Conservation (phyloP, 2,797 vertebrate species). For the Neostethus bicornis region DNA sequence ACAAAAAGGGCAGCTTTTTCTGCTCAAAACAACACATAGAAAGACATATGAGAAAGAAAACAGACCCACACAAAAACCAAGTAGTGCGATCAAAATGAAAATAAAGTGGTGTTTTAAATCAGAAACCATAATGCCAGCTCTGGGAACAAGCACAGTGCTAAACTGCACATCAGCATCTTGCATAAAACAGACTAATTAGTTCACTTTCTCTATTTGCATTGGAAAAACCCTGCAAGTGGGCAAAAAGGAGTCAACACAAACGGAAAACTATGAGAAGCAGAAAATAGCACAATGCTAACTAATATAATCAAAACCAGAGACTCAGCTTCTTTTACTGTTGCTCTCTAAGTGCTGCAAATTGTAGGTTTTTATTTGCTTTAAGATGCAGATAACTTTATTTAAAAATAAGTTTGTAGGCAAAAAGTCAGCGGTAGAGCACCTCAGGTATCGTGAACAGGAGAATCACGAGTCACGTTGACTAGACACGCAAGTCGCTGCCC, state of each 20-base stretch:
- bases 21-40: constrained; percentile 16
- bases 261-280: constrained; percentile 13
- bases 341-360: constrained; percentile 28
- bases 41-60: constrained; percentile 1
- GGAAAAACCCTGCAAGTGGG: constrained; percentile 40
- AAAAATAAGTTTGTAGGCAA: constrained; percentile 52
- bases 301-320: constrained; percentile 63
- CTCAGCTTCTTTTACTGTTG: constrained; percentile 28
- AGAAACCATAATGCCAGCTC: constrained; percentile 37
- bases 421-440: constrained; percentile 24
- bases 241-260: constrained; percentile 18
- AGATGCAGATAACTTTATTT: constrained; percentile 41
- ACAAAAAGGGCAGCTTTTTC: constrained; percentile 29
- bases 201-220: constrained; percentile 42
- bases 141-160: constrained; percentile 44
- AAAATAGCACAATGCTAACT: constrained; percentile 59
- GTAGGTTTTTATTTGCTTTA: constrained; percentile 31
- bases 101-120: constrained; percentile 47
- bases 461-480: constrained; percentile 67
- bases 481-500: constrained; percentile 50
- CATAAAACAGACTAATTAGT: constrained; percentile 54
- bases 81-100: constrained; percentile 35
- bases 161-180: constrained; percentile 55
- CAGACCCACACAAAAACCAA: constrained; percentile 8
- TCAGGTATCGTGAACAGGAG: constrained; percentile 57